Percentiles rank a stretch among this genome's conserved stretches.
Conservation (phyloP, 2,113 vertebrate genomes). For the Tupaia tana region DNA sequence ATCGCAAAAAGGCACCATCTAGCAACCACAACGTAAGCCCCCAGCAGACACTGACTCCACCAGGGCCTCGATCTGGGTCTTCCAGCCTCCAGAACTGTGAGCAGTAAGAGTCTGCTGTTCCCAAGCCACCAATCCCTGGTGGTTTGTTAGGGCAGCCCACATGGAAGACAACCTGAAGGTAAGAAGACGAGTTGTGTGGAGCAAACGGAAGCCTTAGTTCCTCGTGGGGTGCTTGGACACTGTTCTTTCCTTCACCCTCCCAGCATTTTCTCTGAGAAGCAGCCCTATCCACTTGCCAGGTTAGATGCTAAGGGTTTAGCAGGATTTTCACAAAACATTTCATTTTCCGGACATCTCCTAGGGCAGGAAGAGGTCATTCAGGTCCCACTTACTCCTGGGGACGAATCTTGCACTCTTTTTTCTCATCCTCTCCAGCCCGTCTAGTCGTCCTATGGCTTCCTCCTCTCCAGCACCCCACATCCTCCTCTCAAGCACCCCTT, state of each 20-base stretch:
- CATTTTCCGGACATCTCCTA: neutral
- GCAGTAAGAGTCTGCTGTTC: neutral
- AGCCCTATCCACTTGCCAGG: neutral
- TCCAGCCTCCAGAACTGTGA: neutral
- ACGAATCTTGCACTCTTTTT: neutral
- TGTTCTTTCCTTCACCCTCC: neutral
- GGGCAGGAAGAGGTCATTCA: neutral
- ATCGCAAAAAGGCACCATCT: neutral
- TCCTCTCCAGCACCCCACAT: neutral
- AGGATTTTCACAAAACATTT: neutral
- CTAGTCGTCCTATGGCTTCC: neutral
- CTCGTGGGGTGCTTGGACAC: neutral
- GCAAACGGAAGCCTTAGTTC: neutral
- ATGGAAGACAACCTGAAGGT: neutral
- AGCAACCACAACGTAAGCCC: neutral
- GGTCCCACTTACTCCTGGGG: neutral
- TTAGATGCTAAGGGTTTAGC: too few species aligned
- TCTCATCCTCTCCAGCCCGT: neutral
- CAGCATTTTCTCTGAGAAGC: neutral
- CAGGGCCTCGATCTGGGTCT: neutral
- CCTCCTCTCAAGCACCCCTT: neutral
- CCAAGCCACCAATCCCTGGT: neutral
- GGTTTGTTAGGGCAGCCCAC: neutral
- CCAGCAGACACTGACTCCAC: neutral
- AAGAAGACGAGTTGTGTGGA: rapidly evolving